Base-by-base conservation (phyloP, 1,140 invertebrate species). In the Hypsibius dujardini region DNA sequence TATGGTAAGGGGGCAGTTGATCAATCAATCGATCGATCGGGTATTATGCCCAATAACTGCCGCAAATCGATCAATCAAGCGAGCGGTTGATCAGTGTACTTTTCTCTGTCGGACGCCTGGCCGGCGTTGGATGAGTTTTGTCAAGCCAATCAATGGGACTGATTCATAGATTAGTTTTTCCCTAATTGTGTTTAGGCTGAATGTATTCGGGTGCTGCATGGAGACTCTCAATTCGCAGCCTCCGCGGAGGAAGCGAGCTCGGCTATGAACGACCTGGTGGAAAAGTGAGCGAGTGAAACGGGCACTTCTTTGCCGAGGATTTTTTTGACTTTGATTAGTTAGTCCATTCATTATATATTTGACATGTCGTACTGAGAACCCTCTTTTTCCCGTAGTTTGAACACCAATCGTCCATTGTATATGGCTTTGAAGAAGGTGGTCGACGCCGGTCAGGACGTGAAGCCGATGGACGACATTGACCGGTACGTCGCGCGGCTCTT, bases 181-280 rank as follows among this genome's bases (percentile, higher is more conserved):
- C 28, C 28, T 28, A 28, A 28, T 28, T 28, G 28, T 28, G 28
- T 28, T 28, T 12, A 74, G 70, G 88, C 93, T 2, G 94, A 98
- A 79, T 97, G 96, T 82, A 84, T 97, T 14, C 83, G 93, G 73
- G 84, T 93, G 50, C 89, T 90, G 2, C 93, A 97, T 84, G 91
- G 93, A 1, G 82, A 88, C 71, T 77, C 78, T 59, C 79, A 84
- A 56, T 95, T 86, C 80, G 81, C 84, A 1, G 78, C 83, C 75
- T 88, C 90, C 59, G 93, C 94, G 7, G 84, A 82, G 74, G 76
- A 82, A 46, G 87, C 90, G 14, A 94, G 90, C 80, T 85, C 91
- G 15, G 84, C 85, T 72, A 85, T 97, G 40, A 91, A 90, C 79
- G 86, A 87, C 47, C 84, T 95, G 73, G 93, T 97, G 67, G 93